A percentile compares a stretch with the other conserved stretches of the same genome.
These are phyloP conservation scores for Rhinella marina DNA, from an alignment of 2,797 vertebrate species.

Conservation along the genomic window DNA sequence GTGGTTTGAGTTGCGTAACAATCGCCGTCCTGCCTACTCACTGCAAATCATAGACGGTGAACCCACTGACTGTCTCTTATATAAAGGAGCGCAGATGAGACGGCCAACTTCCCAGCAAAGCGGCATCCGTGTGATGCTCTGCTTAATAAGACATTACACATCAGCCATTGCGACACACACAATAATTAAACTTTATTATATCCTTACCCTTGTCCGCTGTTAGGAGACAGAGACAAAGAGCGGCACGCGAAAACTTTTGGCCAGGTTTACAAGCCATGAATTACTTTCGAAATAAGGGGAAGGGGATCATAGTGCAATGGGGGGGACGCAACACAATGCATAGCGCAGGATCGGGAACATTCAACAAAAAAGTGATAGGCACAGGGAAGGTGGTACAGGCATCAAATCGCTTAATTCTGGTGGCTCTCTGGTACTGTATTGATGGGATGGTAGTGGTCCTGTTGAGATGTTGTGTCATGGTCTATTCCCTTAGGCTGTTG, in stretches of 20 bases:
- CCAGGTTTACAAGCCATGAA: background rate
- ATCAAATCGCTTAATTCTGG: no score
- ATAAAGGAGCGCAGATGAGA: slow-evolving; percentile 3
- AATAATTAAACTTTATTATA: background rate
- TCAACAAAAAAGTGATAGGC: no score
- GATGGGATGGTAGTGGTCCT: no score
- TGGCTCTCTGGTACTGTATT: no score
- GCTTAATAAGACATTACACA: slow-evolving; percentile 19
- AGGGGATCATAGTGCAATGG: background rate
- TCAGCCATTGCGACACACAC: slow-evolving; percentile 3
- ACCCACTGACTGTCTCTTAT: background rate
- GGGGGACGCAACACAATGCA: no score
- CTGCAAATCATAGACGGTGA: slow-evolving; percentile 22
- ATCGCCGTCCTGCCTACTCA: background rate
- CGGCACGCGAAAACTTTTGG: background rate
- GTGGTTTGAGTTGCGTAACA: slow-evolving; percentile 24
- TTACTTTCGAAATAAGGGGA: background rate
- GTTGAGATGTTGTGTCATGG: no score
- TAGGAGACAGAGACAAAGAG: background rate
- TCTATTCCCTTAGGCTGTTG: no score
- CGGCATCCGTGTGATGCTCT: slow-evolving; percentile 11
- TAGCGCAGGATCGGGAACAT: no score
- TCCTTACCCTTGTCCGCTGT: background rate
- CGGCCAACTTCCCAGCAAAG: slow-evolving; percentile 34
- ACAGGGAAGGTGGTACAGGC: no score